Evolutionary conservation across 2,113 vertebrate species (phyloP).

Genomic region (Paraplagusia blochii): DNA sequence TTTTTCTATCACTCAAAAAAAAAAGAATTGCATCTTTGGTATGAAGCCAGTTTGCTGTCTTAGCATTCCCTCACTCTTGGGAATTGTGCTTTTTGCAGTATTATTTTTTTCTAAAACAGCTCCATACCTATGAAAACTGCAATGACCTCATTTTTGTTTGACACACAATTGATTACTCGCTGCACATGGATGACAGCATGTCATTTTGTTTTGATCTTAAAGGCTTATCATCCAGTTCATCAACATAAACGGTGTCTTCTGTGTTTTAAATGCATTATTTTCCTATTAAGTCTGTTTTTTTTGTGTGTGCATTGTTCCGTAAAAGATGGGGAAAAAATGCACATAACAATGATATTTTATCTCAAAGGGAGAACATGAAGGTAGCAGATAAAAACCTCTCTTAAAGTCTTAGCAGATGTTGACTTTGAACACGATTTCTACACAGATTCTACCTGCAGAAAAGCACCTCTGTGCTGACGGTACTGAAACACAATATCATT

Average conservation of each 20-base stretch:
- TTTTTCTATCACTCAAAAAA: no score
- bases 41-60: no score
- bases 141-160: neutral
- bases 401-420: slow-evolving; percentile 33
- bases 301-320: slow-evolving; percentile 14
- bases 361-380: slow-evolving; percentile 18
- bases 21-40: no score
- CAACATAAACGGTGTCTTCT: slow-evolving; percentile 31
- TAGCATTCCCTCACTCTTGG: no score
- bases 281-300: slow-evolving; percentile 26
- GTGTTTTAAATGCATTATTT: slow-evolving; percentile 13
- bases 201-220: slow-evolving; percentile 32
- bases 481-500: slow-evolving; percentile 37
- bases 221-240: no score
- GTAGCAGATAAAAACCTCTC: slow-evolving; percentile 13
- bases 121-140: slow-evolving; percentile 7
- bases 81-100: no score
- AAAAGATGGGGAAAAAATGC: slow-evolving; percentile 2
- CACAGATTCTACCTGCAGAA: slow-evolving; percentile 8
- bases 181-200: slow-evolving; percentile 34
- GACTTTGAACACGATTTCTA: slow-evolving; percentile 17
- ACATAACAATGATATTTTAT: slow-evolving; percentile 26
- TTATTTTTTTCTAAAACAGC: neutral
- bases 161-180: slow-evolving; percentile 24
- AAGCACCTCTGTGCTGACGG: slow-evolving; percentile 25